A percentile compares a stretch with the other conserved stretches of the same genome.
These are phyloP conservation scores for Lichenostomus cassidix DNA, from an alignment of 2,113 vertebrate genomes.

Conservation along the genomic window DNA sequence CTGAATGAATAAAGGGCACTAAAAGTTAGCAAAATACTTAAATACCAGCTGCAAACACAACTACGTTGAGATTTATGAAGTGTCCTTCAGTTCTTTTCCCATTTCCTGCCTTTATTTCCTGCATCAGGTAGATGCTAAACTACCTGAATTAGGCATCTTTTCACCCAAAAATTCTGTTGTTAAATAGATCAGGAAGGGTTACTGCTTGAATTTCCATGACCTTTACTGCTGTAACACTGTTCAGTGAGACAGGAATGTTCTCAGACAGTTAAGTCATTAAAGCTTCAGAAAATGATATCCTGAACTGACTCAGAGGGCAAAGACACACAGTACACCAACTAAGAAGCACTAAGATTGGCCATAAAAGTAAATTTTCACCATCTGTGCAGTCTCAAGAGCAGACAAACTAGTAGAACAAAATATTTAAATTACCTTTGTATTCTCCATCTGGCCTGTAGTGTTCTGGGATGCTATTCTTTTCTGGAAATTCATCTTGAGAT, in stretches of 20 bases:
- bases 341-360: not conserved
- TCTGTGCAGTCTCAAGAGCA: not conserved
- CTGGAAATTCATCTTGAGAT: slow-evolving; percentile 13
- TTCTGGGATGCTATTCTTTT: not conserved
- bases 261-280: not conserved
- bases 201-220: not conserved
- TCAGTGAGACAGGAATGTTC: not conserved
- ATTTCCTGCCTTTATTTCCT: not conserved
- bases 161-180: not conserved
- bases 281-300: not conserved
- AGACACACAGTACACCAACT: not conserved
- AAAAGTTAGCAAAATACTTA: not conserved
- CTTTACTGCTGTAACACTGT: not conserved
- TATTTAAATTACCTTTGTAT: not conserved
- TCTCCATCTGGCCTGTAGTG: not conserved
- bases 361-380: not conserved
- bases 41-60: not conserved
- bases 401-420: not conserved
- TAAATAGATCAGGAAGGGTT: not conserved
- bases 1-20: not conserved
- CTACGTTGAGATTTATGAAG: not conserved
- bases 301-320: not conserved
- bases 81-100: not conserved
- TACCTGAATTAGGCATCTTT: not conserved
- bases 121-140: too few relatives aligned